Base-by-base conservation (phyloP, 53 echinoderm and acorn worm genomes). In the Crossaster papposus region DNA sequence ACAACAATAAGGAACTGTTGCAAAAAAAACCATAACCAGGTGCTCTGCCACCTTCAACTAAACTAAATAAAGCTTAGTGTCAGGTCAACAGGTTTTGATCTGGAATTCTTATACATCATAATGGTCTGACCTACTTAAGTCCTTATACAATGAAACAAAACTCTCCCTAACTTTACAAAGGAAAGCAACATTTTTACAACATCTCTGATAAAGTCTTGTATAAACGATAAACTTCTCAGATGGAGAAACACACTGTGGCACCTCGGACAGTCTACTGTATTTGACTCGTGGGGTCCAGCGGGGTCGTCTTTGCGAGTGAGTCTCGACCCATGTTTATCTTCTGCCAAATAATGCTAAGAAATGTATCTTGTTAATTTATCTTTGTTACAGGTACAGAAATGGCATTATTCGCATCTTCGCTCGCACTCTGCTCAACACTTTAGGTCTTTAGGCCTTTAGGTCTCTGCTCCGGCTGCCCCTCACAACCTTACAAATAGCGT, bases 231-330 rank as follows among this genome's bases (percentile, higher is more conserved):
- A 78, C 78, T 78, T 24, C 78, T 44, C 17, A 24, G 51, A 78
- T 78, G 78, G 4, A 78, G 44, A 18, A 78, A 78, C 23, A 78
- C 50, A 51, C 50, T 51, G 51, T 23, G 32, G 78, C 78, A 78
- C 51, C 24, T 51, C n/a, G 78, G 44, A 51, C 78, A 78, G 23
- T 78, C 51, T 51, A 78, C 24, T 51, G 51, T 73, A 10, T 78
- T 78, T 14, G 78, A 4, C 1, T 6, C 32, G 14, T 74, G 76
- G 3, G 76, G 76, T 76, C 76, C 36, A 76, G 23, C 4, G 76
- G 76, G 11, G 76, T 76, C 76, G 36, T 76, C 76, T 34, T 76
- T 37, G 29, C 36, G 7, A 37, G 76, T 76, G 76, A 76, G 76
- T 37, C 36, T 22, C 76, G 76, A 12, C 76, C 36, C 76, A 76